Evolutionary conservation across 2,797 vertebrate genomes (phyloP).

Genomic region (Acestrorhynchus altus): DNA sequence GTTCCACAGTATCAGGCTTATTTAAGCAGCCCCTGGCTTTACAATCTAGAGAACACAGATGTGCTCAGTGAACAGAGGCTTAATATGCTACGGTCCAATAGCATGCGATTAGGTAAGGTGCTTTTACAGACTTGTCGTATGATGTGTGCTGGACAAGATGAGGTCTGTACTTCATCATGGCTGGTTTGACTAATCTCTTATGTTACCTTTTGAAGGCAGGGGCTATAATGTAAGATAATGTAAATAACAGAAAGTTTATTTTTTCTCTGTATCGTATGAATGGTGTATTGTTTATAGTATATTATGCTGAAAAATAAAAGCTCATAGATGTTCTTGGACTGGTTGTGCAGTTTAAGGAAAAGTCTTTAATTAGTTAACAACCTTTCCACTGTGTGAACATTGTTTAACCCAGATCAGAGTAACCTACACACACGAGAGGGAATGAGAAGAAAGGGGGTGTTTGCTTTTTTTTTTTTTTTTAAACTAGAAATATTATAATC

Average conservation of each 20-base stretch:
- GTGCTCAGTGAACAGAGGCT: slow-evolving; percentile 58
- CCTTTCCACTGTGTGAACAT: not conserved
- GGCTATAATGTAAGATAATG: too few relatives aligned
- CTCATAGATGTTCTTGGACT: not conserved
- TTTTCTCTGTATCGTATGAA: not conserved
- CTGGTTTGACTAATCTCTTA: slow-evolving; percentile 1
- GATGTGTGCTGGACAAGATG: not conserved
- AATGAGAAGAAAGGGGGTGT: too few relatives aligned
- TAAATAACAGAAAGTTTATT: too few relatives aligned
- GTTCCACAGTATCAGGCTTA: slow-evolving; percentile 22
- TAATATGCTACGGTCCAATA: slow-evolving; percentile 62
- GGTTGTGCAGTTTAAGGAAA: not conserved
- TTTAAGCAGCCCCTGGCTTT: slow-evolving; percentile 33
- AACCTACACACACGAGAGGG: too few relatives aligned
- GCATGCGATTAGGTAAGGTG: slow-evolving; percentile 62
- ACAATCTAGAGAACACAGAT: slow-evolving; percentile 62
- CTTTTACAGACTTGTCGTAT: slow-evolving; percentile 20
- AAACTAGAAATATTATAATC: too few relatives aligned
- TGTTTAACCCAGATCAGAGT: not conserved
- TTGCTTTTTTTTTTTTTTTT: too few relatives aligned
- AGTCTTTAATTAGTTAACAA: too few relatives aligned
- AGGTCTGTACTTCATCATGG: not conserved
- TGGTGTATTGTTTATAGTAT: too few relatives aligned
- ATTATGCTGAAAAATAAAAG: not conserved
- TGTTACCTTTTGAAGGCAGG: not conserved